A percentile compares a stretch with the other conserved stretches of the same genome.
Evolutionary conservation across 1,140 invertebrate species (phyloP).

Genomic region (Agrypnia vestita): DNA sequence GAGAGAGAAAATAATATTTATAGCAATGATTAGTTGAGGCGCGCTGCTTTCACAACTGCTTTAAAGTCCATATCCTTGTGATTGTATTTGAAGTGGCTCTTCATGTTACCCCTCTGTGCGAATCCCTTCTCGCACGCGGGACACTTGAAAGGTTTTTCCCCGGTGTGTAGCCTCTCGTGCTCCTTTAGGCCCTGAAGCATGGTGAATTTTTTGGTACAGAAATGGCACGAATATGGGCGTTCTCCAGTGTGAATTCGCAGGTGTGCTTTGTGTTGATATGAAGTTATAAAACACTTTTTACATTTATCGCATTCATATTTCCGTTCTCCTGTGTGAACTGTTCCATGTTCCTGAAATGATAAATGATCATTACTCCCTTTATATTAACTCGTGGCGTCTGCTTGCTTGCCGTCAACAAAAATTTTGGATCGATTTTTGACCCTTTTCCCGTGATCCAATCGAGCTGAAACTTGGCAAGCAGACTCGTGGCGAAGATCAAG

Average conservation of each 20-base stretch:
- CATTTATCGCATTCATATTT: too few relatives aligned
- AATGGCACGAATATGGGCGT: not conserved
- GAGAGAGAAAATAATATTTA: too few relatives aligned
- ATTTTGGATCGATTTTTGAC: too few relatives aligned
- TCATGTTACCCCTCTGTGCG: constrained; percentile 14
- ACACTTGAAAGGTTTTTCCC: not conserved
- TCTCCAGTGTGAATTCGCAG: not conserved
- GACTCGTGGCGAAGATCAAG: too few relatives aligned
- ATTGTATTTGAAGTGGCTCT: constrained; percentile 32
- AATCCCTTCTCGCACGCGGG: not conserved
- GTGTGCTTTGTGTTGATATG: not conserved
- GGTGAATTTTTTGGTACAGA: constrained; percentile 65
- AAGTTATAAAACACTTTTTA: too few relatives aligned
- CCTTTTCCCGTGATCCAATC: too few relatives aligned
- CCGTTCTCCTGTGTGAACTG: too few relatives aligned
- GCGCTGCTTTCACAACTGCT: not conserved
- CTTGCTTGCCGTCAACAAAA: too few relatives aligned
- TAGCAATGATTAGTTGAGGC: constrained; percentile 64
- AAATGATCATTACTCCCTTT: too few relatives aligned
- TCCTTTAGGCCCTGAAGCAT: constrained; percentile 9
- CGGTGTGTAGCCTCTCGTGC: not conserved
- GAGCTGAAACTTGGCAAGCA: too few relatives aligned
- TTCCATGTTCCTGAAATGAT: too few relatives aligned
- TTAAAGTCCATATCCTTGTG: not conserved
- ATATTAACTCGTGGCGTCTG: too few relatives aligned